Conservation (phyloP, 1,140 invertebrate genomes). For the Lordiphosa stackelbergi region DNA sequence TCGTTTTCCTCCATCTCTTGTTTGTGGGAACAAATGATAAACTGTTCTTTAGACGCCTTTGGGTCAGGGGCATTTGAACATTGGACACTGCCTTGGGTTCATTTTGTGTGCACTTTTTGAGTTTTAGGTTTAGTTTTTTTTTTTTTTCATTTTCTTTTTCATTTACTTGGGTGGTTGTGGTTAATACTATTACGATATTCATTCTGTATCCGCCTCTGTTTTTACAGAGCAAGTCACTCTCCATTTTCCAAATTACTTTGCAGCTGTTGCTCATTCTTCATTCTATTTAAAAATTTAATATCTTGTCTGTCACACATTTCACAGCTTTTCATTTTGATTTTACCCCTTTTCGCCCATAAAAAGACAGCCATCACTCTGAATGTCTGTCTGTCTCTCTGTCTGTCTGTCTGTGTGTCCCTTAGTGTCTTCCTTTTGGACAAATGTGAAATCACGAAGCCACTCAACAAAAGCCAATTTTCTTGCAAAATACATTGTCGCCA, state of each 20-base stretch:
- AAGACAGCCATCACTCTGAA: neutral
- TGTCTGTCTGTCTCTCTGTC: neutral
- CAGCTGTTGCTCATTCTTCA: constrained; percentile 2
- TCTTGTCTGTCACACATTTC: constrained; percentile 1
- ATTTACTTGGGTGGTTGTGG: neutral
- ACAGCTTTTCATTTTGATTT: too few relatives aligned
- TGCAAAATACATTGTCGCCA: constrained; percentile 1
- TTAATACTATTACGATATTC: neutral
- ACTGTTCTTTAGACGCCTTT: constrained; percentile 36
- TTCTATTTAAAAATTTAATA: constrained; percentile 3
- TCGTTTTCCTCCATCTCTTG: constrained; percentile 33
- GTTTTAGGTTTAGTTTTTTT: constrained; percentile 5
- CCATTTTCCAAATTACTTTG: neutral
- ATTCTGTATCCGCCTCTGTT: neutral
- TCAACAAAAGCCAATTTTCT: constrained; percentile 22
- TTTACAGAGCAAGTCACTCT: neutral
- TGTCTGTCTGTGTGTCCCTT: neutral
- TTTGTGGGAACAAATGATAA: constrained; percentile 30
- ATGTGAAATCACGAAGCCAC: constrained; percentile 29
- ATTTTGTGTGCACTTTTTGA: constrained; percentile 23
- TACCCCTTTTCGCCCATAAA: neutral
- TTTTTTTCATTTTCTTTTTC: neutral
- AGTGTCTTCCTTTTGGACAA: constrained; percentile 2
- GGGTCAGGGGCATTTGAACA: constrained; percentile 28
- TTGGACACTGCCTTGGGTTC: too few relatives aligned